A percentile compares a stretch with the other conserved stretches of the same genome.
phyloP scores from a whole-genome alignment of 2,113 vertebrate species.

The Verasper variegatus region DNA sequence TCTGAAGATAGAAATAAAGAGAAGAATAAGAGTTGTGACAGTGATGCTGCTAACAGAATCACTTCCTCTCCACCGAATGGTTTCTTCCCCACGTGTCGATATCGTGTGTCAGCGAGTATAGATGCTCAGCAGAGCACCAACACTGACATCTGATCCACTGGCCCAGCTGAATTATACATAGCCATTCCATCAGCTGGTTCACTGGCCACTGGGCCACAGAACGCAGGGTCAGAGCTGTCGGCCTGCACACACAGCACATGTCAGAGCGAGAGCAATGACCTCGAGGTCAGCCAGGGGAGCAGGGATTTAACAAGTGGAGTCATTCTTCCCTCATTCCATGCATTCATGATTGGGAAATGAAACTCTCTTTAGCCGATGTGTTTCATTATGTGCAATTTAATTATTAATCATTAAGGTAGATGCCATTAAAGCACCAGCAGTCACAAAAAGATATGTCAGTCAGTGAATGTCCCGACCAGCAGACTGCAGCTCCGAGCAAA shows the following conservation, averaged over 20 bases:
- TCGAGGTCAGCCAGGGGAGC: background rate
- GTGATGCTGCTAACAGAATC: background rate
- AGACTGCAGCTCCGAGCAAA: constrained; percentile 42
- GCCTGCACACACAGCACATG: constrained; percentile 1
- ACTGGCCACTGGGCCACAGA: constrained; percentile 34
- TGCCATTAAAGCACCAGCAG: background rate
- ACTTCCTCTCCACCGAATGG: constrained; percentile 4
- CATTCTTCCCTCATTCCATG: background rate
- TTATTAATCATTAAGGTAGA: too few relatives aligned
- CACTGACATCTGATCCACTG: constrained; percentile 68
- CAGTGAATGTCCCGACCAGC: too few relatives aligned
- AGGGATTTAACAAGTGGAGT: constrained; percentile 1
- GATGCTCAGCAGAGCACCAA: constrained; percentile 38
- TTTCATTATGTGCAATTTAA: background rate
- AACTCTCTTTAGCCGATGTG: background rate
- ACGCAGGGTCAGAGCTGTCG: constrained; percentile 25
- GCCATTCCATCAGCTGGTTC: constrained; percentile 68
- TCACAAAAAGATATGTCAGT: background rate
- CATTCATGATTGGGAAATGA: background rate
- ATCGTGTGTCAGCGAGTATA: constrained; percentile 35
- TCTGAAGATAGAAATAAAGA: background rate
- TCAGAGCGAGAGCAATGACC: constrained; percentile 33
- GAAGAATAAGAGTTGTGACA: background rate
- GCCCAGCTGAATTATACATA: constrained; percentile 77
- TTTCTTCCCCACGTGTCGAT: constrained; percentile 2